Evolutionary conservation across 2,888 invertebrate genomes (phyloP).

Genomic region (Lycocerus yunnanus): DNA sequence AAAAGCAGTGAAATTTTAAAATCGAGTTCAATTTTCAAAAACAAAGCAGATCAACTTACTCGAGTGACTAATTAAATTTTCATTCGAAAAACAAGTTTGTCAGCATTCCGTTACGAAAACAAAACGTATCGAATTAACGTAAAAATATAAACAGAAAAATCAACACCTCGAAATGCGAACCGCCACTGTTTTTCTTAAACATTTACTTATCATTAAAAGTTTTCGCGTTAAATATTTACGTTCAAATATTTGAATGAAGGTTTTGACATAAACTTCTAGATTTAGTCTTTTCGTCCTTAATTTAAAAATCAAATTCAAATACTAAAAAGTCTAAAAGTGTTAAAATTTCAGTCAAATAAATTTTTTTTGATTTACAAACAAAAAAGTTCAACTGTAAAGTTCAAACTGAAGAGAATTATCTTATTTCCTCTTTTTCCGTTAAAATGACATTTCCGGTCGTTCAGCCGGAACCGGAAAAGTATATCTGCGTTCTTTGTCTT

Average conservation of each 20-base stretch:
- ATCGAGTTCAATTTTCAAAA: background rate
- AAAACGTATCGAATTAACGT: background rate
- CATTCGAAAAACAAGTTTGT: background rate
- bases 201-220: background rate
- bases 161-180: background rate
- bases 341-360: background rate
- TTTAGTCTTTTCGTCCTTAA: background rate
- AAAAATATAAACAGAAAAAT: background rate
- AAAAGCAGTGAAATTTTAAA: background rate
- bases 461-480: slow-evolving; percentile 49
- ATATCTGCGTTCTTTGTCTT: slow-evolving; percentile 45
- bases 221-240: background rate
- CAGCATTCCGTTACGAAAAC: background rate
- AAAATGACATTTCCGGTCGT: slow-evolving; percentile 51
- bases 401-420: slow-evolving; percentile 47
- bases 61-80: background rate
- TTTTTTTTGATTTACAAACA: slow-evolving; percentile 21
- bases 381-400: slow-evolving; percentile 30
- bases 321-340: background rate
- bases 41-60: background rate
- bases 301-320: background rate
- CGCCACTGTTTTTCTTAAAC: background rate
- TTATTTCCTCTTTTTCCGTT: slow-evolving; percentile 49
- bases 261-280: background rate
- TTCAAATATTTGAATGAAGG: background rate